A percentile compares a stretch with the other conserved stretches of the same genome.
phyloP scores from a whole-genome alignment of 2,888 invertebrate species.

The Arge pagana region DNA sequence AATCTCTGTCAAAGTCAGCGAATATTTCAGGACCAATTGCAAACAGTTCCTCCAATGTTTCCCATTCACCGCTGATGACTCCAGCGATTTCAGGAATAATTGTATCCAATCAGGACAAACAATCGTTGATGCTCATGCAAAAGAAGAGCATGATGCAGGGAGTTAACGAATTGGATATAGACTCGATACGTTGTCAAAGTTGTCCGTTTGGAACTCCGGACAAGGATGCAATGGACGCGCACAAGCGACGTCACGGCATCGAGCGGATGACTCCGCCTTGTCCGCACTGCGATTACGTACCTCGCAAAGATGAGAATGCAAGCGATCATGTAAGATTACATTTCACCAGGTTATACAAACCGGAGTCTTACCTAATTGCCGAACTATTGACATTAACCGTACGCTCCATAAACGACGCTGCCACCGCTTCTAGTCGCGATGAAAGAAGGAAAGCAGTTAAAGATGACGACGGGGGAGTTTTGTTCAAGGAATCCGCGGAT shows the following conservation, averaged over 20 bases:
- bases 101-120: constrained; percentile 50
- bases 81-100: constrained; percentile 18
- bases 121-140: constrained; percentile 44
- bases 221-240: constrained; percentile 47
- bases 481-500: constrained; percentile 47
- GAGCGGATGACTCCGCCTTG: constrained; percentile 50
- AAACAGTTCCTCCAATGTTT: neutral
- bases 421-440: constrained; percentile 31
- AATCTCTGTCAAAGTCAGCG: constrained; percentile 36
- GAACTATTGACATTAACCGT: constrained; percentile 45
- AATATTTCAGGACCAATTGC: neutral
- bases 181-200: constrained; percentile 40
- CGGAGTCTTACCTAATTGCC: constrained; percentile 50
- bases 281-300: constrained; percentile 53
- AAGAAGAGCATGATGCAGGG: constrained; percentile 35
- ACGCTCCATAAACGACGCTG: constrained; percentile 27
- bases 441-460: constrained; percentile 31
- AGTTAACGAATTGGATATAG: constrained; percentile 30
- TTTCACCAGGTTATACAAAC: constrained; percentile 50
- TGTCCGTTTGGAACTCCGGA: constrained; percentile 48
- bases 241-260: constrained; percentile 50
- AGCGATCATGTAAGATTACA: constrained; percentile 49
- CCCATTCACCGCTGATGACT: neutral
- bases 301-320: constrained; percentile 49
- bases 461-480: constrained; percentile 33